Percentiles rank a stretch among this genome's conserved stretches.
Evolutionary conservation across 2,888 invertebrate species (phyloP).

Genomic region (Eudemis profundana): DNA sequence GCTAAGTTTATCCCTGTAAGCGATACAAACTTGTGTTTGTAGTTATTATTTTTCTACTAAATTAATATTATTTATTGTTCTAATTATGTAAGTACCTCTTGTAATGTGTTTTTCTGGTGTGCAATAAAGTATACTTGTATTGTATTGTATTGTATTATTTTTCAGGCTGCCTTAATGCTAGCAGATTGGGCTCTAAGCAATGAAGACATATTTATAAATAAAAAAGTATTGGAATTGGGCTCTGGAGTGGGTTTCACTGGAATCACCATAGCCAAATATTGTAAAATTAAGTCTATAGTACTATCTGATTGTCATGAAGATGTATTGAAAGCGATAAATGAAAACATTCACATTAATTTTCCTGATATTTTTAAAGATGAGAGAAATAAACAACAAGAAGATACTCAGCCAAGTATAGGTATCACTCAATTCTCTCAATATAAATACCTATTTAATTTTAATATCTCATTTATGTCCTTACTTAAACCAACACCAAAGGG

Average conservation of each 20-base stretch:
- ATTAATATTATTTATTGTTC: no score
- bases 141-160: conserved; percentile 24
- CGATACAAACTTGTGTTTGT: no score
- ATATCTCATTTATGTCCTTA: no score
- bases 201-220: conserved; percentile 76
- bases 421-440: not conserved
- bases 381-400: not conserved
- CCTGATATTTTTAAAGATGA: conserved; percentile 49
- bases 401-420: conserved; percentile 19
- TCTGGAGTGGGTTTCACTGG: conserved; percentile 92
- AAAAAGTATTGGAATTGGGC: conserved; percentile 89
- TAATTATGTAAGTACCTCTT: no score
- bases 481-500: no score
- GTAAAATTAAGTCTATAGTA: conserved; percentile 81
- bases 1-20: no score
- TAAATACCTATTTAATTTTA: not conserved
- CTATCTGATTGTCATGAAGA: conserved; percentile 89
- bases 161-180: conserved; percentile 88
- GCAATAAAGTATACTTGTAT: no score
- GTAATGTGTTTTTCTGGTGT: no score
- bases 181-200: conserved; percentile 89
- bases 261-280: conserved; percentile 84
- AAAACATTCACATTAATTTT: conserved; percentile 88
- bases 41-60: no score
- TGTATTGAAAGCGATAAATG: conserved; percentile 86